Conservation (phyloP, 2,113 vertebrate genomes). For the Dipodomys merriami region DNA sequence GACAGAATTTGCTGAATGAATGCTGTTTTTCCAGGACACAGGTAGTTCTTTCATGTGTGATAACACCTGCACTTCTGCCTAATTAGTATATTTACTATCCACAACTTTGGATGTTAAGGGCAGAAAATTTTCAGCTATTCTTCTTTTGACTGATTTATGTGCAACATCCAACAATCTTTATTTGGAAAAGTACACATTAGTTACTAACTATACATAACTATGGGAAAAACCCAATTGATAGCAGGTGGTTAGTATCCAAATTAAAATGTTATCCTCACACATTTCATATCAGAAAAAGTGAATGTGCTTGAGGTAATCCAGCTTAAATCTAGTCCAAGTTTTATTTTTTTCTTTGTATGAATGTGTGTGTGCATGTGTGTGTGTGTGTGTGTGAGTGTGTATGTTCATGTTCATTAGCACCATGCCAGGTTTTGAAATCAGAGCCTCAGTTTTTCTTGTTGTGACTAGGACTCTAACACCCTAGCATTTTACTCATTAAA, state of each 20-base stretch:
- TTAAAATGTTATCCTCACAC: background rate
- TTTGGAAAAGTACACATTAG: background rate
- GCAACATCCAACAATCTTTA: background rate
- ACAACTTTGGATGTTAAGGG: background rate
- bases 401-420: no score
- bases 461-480: no score
- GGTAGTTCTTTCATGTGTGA: background rate
- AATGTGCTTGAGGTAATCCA: background rate
- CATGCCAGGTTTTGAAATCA: no score
- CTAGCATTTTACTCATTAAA: no score
- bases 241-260: background rate
- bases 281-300: background rate
- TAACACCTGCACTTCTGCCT: background rate
- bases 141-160: background rate
- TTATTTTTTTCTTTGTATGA: no score
- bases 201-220: background rate
- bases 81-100: background rate
- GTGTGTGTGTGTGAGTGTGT: no score
- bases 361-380: no score
- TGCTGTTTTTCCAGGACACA: background rate
- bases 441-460: no score
- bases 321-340: background rate
- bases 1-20: background rate
- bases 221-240: background rate
- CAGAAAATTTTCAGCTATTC: background rate